Conservation (phyloP, 2,888 invertebrate species). For the Nymphalis urticae region DNA sequence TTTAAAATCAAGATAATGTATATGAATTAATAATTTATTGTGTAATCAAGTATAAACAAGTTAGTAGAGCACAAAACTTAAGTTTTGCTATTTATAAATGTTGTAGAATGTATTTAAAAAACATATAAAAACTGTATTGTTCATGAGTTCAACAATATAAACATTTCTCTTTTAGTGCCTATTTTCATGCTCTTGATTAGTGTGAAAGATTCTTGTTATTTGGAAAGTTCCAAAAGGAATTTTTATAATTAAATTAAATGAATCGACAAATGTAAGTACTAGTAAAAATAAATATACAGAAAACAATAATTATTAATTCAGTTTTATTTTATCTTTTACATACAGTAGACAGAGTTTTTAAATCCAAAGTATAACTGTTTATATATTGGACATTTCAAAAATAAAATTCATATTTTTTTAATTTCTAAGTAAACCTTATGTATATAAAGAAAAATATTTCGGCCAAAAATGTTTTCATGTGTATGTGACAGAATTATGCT, state of each 20-base stretch:
- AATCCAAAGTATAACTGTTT: not conserved
- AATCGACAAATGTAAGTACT: not conserved
- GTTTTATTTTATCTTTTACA: conserved; percentile 18
- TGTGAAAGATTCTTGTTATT: not conserved
- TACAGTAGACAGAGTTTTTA: not conserved
- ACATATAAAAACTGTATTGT: not conserved
- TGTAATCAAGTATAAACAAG: conserved; percentile 1
- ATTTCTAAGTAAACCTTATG: conserved; percentile 16
- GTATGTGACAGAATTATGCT: conserved; percentile 37
- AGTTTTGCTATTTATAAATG: not conserved
- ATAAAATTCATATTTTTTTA: conserved; percentile 12
- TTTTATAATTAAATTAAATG: not conserved
- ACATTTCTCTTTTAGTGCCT: not conserved
- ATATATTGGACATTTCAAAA: not conserved
- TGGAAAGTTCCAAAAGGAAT: not conserved
- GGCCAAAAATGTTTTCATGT: conserved; percentile 38
- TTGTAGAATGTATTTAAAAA: conserved; percentile 3
- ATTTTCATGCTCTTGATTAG: not conserved
- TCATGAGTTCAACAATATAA: not conserved
- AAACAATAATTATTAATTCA: conserved; percentile 15
- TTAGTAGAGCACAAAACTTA: conserved; percentile 9
- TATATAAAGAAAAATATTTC: conserved; percentile 31
- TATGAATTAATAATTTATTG: conserved; percentile 14
- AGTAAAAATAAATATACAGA: not conserved
- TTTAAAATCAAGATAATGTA: conserved; percentile 13